Conservation (phyloP, 2,113 vertebrate genomes). For the Axis porcinus region DNA sequence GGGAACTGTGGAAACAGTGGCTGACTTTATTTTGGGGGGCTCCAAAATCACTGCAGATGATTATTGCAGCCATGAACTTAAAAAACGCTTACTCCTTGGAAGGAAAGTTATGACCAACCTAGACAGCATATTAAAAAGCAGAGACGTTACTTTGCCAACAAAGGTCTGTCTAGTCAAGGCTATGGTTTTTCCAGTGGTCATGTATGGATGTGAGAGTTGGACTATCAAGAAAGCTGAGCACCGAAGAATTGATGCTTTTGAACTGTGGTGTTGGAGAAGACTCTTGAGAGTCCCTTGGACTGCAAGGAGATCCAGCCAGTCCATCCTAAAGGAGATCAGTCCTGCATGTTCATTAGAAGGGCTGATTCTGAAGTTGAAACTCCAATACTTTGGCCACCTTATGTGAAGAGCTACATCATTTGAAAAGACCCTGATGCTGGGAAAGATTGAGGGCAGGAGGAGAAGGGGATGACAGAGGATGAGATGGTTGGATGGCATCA, state of each 20-base stretch:
- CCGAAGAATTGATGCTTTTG: fast-evolving
- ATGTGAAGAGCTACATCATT: background rate
- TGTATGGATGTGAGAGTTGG: background rate
- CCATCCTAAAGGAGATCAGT: background rate
- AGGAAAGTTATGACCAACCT: background rate
- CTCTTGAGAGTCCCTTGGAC: background rate
- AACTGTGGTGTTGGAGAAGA: background rate
- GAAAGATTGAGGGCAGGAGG: background rate
- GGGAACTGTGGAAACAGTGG: background rate
- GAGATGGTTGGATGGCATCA: background rate
- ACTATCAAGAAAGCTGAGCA: background rate
- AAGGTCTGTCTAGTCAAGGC: background rate
- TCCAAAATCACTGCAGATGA: background rate
- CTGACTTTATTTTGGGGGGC: background rate
- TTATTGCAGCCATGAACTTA: background rate
- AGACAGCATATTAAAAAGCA: background rate
- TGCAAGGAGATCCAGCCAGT: background rate
- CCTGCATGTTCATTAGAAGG: background rate
- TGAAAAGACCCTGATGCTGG: background rate
- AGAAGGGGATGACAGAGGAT: background rate
- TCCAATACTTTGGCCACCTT: background rate
- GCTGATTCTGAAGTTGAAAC: background rate
- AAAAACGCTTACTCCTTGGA: background rate
- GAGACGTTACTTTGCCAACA: background rate
- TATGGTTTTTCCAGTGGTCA: background rate